phyloP scores from a whole-genome alignment of 2,113 vertebrate species.

The Erythrocebus patas region DNA sequence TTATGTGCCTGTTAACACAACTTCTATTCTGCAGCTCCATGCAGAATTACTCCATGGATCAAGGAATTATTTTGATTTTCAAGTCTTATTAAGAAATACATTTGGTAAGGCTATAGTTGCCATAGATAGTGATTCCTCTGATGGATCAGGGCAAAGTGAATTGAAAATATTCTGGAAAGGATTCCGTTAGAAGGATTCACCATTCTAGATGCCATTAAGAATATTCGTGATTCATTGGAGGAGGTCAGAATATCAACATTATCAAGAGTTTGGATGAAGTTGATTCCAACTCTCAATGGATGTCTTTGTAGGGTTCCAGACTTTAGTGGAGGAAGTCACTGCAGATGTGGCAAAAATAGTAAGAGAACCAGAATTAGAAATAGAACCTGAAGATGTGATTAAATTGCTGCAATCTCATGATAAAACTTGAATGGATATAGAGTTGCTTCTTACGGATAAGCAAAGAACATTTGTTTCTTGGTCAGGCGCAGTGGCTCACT shows the following conservation, averaged over 20 bases:
- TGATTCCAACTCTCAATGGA: neutral
- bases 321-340: neutral
- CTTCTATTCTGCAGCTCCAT: neutral
- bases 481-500: too few species aligned
- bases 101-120: neutral
- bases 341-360: neutral
- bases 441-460: neutral
- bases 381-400: neutral
- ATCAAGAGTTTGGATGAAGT: neutral
- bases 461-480: neutral
- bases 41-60: neutral
- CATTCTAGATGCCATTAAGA: neutral
- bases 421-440: neutral
- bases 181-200: neutral
- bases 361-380: neutral
- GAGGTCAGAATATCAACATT: neutral
- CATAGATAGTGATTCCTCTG: neutral
- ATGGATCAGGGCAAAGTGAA: neutral
- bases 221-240: neutral
- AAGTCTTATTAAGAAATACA: neutral
- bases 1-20: neutral
- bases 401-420: neutral
- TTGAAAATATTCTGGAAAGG: neutral
- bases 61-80: neutral
- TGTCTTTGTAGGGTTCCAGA: neutral